A percentile compares a stretch with the other conserved stretches of the same genome.
These are phyloP conservation scores for Coptodon rendalli DNA, from an alignment of 2,113 vertebrate species.

Conservation along the genomic window DNA sequence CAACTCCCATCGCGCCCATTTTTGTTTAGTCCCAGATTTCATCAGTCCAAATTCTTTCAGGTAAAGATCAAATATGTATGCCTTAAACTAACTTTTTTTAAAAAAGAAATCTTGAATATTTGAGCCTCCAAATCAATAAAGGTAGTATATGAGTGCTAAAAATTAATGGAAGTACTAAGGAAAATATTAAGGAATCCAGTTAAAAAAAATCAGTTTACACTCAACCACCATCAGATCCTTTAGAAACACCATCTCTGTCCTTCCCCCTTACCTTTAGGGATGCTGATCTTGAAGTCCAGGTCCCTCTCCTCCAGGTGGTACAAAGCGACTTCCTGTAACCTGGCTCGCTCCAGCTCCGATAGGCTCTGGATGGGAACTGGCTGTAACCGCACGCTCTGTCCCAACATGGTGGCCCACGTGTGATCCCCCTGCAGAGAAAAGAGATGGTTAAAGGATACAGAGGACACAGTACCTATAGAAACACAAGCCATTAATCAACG, in stretches of 20 bases:
- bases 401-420: conserved; percentile 75
- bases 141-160: not conserved
- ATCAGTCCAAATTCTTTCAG: fast-evolving
- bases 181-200: not conserved
- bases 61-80: not conserved
- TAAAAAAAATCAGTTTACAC: not conserved
- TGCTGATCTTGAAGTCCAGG: conserved; percentile 72
- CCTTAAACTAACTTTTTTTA: not conserved
- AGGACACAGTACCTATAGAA: too few species aligned
- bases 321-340: conserved; percentile 72
- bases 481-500: not conserved
- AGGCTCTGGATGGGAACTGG: conserved; percentile 74
- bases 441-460: not conserved
- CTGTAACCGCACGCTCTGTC: conserved; percentile 71
- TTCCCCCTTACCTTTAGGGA: conserved; percentile 66
- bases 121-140: not conserved
- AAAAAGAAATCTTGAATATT: fast-evolving
- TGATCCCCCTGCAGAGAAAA: conserved; percentile 58
- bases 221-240: not conserved
- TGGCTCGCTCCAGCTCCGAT: conserved; percentile 75
- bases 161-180: not conserved
- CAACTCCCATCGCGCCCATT: not conserved
- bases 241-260: not conserved
- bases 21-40: not conserved
- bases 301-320: conserved; percentile 72